phyloP scores from a whole-genome alignment of 1,140 invertebrate species.

The Meteorus sp. region DNA sequence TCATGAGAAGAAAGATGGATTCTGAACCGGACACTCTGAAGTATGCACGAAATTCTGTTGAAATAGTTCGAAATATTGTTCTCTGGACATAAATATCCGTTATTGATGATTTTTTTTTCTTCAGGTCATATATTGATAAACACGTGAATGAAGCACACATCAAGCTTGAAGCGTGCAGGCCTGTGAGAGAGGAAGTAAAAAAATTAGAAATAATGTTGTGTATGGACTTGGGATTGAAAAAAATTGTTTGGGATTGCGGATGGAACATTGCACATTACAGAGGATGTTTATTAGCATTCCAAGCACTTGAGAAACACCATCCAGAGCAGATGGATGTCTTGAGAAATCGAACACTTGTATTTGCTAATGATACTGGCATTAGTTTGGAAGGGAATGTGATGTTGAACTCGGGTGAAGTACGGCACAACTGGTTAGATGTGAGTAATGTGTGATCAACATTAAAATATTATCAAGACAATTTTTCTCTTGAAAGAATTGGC shows the following conservation, averaged over 20 bases:
- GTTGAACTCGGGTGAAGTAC: constrained; percentile 86
- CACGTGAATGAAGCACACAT: constrained; percentile 66
- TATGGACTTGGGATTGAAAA: constrained; percentile 60
- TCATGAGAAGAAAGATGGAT: constrained; percentile 60
- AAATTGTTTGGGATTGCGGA: constrained; percentile 77
- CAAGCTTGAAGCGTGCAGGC: constrained; percentile 63
- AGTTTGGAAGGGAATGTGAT: constrained; percentile 85
- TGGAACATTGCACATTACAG: constrained; percentile 87
- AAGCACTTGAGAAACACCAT: constrained; percentile 72
- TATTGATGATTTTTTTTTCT: constrained; percentile 29
- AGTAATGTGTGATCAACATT: no score
- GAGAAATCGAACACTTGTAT: constrained; percentile 73
- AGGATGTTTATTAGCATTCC: constrained; percentile 79
- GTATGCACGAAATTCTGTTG: constrained; percentile 37
- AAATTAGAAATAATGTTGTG: constrained; percentile 64
- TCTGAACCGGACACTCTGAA: constrained; percentile 58
- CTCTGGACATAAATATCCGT: constrained; percentile 20
- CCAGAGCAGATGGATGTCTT: constrained; percentile 68
- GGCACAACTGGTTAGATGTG: constrained; percentile 88
- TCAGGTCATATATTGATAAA: constrained; percentile 67
- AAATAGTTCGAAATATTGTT: constrained; percentile 1
- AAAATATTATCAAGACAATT: constrained; percentile 6
- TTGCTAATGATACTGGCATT: constrained; percentile 86
- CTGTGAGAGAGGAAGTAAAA: constrained; percentile 69
- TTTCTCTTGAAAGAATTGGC: background rate